Evolutionary conservation across 2,888 invertebrate species (phyloP), one percentile per base, ranked within the genome.

Genomic region (Agrochola macilenta): DNA sequence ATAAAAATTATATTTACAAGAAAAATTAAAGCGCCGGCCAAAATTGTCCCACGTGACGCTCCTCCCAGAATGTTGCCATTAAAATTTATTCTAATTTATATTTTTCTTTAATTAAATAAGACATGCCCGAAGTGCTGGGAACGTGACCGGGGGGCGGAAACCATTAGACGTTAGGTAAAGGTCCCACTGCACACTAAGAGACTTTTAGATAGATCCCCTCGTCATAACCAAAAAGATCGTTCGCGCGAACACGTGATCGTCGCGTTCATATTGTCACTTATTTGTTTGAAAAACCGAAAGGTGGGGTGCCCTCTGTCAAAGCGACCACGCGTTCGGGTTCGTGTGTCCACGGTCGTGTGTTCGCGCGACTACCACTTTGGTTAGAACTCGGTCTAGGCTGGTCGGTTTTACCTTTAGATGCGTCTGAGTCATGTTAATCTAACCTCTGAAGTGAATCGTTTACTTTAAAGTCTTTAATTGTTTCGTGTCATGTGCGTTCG

Each of bases 91-190:
- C 89, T 93, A 94, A 94, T 94, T 93, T 93, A 94, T 94, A 94
- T 94, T 94, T 93, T 94, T 94, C 93, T 94, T 94, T 94, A 94
- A 94, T 94, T 94, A 94, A 94, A 94, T 94, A 93, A 94, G 93
- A 93, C 93, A 91, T 91, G 91, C 90, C 85, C 90, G 91, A 92
- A 91, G 93, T 92, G 90, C 90, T 90, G 86, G 87, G 91, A 89
- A 93, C 94, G 94, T 94, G 94, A 93, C 93, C 87, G 88, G 86
- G 88, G 87, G 88, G 87, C 78, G 86, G 89, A 82, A 91, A 89
- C 93, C 93, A 94, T 94, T 94, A 94, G 91, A 85, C 88, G 79
- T 81, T 77, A 81, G 85, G 89, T 82, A 69, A 8, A 63, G 84
- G 91, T 69, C 26, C 9, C 39, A 88, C 35, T 88, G 78, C 5